Percentiles rank a stretch among this genome's conserved stretches.
Evolutionary conservation across 2,888 invertebrate species (phyloP).

Genomic region (Pecten maximus): DNA sequence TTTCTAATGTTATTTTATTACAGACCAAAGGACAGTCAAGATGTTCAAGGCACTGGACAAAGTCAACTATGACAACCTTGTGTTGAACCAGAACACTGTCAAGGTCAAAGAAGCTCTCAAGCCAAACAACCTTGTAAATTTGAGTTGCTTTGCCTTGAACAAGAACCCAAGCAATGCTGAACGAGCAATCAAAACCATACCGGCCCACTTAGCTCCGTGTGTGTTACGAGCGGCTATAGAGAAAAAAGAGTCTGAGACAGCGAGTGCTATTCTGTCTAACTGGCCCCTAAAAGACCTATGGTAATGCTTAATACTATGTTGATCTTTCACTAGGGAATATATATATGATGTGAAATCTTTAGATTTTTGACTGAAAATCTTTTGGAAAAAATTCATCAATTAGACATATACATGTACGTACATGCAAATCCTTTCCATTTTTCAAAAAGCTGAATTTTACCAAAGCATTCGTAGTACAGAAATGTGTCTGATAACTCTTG

Average conservation of each 20-base stretch:
- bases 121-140: slow-evolving; percentile 59
- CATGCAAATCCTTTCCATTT: no score
- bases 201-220: slow-evolving; percentile 65
- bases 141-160: slow-evolving; percentile 64
- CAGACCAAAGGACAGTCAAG: not conserved
- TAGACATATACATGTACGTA: no score
- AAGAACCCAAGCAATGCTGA: slow-evolving; percentile 40
- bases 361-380: no score
- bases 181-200: slow-evolving; percentile 53
- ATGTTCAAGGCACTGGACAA: slow-evolving; percentile 73
- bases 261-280: slow-evolving; percentile 69
- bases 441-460: no score
- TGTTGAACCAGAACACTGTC: slow-evolving; percentile 58
- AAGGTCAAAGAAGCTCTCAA: slow-evolving; percentile 45
- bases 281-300: slow-evolving; percentile 73
- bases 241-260: slow-evolving; percentile 61
- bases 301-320: slow-evolving; percentile 59
- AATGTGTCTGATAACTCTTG: no score
- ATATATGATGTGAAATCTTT: no score
- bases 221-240: slow-evolving; percentile 66
- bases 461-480: no score
- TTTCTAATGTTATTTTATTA: slow-evolving; percentile 24
- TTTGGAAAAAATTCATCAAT: no score
- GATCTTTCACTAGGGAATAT: no score
- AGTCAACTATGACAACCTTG: slow-evolving; percentile 66